Percentiles rank a stretch among this genome's conserved stretches.
Conservation (phyloP, 2,888 invertebrate genomes). For the Brachypalpus laphriformis region DNA sequence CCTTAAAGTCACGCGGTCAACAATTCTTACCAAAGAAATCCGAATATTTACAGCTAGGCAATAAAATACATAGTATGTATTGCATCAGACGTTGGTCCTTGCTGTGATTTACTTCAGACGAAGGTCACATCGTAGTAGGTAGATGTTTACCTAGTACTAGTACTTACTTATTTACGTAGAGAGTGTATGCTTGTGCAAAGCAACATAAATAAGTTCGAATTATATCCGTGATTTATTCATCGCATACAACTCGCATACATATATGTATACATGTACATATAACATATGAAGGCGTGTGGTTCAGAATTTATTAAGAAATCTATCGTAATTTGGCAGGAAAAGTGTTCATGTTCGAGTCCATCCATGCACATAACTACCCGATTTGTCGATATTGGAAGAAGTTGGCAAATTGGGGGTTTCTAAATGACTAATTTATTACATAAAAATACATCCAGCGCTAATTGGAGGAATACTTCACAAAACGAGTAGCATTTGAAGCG, state of each 20-base stretch:
- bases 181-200: not conserved
- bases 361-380: not conserved
- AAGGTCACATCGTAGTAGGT: not conserved
- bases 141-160: not conserved
- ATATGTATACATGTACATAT: not conserved
- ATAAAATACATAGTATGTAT: not conserved
- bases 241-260: not conserved
- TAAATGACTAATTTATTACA: not conserved
- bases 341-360: not conserved
- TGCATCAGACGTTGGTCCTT: not conserved
- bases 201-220: not conserved
- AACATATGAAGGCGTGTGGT: not conserved
- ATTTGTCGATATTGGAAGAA: not conserved
- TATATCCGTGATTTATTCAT: conserved; percentile 3
- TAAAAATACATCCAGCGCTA: not conserved
- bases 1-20: not conserved
- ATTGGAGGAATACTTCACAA: not conserved
- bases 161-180: not conserved
- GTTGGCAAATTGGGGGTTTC: not conserved
- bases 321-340: not conserved
- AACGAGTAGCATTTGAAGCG: too few relatives aligned
- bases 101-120: conserved; percentile 2
- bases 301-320: not conserved
- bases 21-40: not conserved
- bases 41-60: not conserved